Evolutionary conservation across 2,113 vertebrate species (phyloP), one percentile per base, ranked within the genome.

Genomic region (Antidorcas marsupialis): DNA sequence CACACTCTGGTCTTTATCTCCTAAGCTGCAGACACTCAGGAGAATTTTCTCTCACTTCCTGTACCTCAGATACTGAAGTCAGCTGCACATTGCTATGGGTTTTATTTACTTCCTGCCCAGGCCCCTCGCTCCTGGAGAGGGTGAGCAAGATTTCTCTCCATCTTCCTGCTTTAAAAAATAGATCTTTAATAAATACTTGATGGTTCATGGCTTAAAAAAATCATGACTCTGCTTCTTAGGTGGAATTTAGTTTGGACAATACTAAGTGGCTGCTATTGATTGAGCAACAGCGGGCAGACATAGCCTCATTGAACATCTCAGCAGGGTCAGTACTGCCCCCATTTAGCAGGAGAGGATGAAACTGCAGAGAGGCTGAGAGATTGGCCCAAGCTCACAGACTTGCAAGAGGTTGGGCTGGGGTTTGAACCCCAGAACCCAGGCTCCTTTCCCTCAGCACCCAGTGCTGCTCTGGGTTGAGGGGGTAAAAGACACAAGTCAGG

Each of bases 1-100:
- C 64, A 30, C 78, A 64, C 33, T 83, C 86, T 7, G 5, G 67
- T 50, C 50, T 64, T 94, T 95, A 87, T 97, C 96, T 91, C 91
- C 83, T 87, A 39, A 45, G 52, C 5, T 74, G 71, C 91, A 91
- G 89, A 83, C 36, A 27, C 74, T 25, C 10, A 0, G 17, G 76
- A 43, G 53, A 74, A 30, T 74, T 30, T 90, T 82, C 89, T 91
- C 59, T 87, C 1, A 2, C 87, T 81, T 87, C 86, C 30, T 33
- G 39, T 64, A 59, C 60, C 67, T 91, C 14, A 23, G 90, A 90
- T 64, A 71, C 36, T 62, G 53, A 36, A 47, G 92, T 83, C 76
- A 12, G n/a, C 7, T 23, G 50, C 59, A 67, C 78, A 27, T 19
- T n/a, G 60, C 50, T 50, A 0, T 6, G 74, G 53, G 25, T 36